These are phyloP conservation scores for Tetragonisca angustula DNA, from an alignment of 2,888 invertebrate species.

Conservation along the genomic window DNA sequence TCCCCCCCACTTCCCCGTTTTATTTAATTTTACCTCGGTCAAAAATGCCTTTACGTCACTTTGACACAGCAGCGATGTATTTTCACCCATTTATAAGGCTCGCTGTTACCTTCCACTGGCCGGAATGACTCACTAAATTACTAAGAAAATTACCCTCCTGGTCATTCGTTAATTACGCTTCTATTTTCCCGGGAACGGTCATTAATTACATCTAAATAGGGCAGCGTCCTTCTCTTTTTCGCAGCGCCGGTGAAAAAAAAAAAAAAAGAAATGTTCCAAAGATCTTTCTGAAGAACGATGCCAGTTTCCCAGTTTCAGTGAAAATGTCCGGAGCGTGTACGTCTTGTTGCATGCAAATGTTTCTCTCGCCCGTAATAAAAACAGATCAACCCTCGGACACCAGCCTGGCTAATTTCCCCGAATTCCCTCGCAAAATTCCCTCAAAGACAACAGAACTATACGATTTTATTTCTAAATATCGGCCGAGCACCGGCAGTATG, in stretches of 20 bases:
- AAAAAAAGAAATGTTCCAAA: conserved; percentile 33
- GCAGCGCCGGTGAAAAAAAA: conserved; percentile 8
- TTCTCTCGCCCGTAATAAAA: neutral
- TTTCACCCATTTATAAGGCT: conserved; percentile 17
- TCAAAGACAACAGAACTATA: neutral
- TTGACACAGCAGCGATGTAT: conserved; percentile 25
- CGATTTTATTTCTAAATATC: neutral
- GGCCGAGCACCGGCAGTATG: neutral
- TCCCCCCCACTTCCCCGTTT: neutral
- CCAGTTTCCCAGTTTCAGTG: neutral
- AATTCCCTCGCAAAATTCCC: too few species aligned
- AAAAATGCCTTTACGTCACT: conserved; percentile 3
- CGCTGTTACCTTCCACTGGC: conserved; percentile 10
- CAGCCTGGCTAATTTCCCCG: neutral
- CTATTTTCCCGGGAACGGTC: conserved; percentile 54
- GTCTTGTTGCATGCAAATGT: conserved; percentile 14
- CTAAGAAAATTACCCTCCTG: conserved; percentile 54
- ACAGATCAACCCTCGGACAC: neutral
- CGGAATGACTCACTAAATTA: conserved; percentile 54
- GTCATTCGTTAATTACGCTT: conserved; percentile 58
- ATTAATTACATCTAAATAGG: conserved; percentile 54
- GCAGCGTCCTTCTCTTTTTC: neutral
- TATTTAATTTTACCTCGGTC: neutral
- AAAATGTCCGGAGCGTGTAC: neutral
- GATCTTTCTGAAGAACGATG: neutral